These are phyloP conservation scores for Ctenoplectra terminalis DNA, from an alignment of 1,140 invertebrate genomes.

Conservation along the genomic window DNA sequence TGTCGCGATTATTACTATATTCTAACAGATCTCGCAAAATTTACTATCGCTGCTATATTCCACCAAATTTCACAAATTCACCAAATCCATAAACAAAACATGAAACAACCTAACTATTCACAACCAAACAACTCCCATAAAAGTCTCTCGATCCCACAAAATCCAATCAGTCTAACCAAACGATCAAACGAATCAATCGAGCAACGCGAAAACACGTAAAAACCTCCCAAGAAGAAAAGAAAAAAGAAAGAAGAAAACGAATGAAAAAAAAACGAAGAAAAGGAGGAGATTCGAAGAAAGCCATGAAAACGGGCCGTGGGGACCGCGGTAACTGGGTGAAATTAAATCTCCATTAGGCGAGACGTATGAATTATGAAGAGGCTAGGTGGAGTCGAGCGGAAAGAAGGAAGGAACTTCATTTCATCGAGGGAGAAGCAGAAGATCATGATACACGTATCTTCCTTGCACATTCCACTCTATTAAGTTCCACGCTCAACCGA, in stretches of 20 bases:
- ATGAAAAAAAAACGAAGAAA: neutral
- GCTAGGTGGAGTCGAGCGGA: slow-evolving; percentile 51
- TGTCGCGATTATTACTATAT: too few species aligned
- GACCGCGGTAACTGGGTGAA: slow-evolving; percentile 65
- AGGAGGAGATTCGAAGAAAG: slow-evolving; percentile 19
- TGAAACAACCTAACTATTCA: too few species aligned
- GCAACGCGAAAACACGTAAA: slow-evolving; percentile 3
- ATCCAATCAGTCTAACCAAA: neutral
- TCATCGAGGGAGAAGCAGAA: neutral
- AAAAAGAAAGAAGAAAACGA: neutral
- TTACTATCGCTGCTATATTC: too few species aligned
- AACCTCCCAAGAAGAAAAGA: neutral
- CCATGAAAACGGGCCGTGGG: slow-evolving; percentile 32
- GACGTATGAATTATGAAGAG: slow-evolving; percentile 75
- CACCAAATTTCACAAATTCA: neutral
- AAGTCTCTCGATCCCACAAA: neutral
- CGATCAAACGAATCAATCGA: neutral
- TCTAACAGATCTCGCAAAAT: too few species aligned
- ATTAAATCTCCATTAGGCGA: slow-evolving; percentile 77
- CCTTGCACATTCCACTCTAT: neutral
- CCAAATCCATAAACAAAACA: neutral
- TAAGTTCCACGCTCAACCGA: neutral
- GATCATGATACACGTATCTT: neutral
- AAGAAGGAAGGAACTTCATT: neutral
- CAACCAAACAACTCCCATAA: neutral